Evolutionary conservation across 2,113 vertebrate genomes (phyloP).

Genomic region (Antechinus stuartii): DNA sequence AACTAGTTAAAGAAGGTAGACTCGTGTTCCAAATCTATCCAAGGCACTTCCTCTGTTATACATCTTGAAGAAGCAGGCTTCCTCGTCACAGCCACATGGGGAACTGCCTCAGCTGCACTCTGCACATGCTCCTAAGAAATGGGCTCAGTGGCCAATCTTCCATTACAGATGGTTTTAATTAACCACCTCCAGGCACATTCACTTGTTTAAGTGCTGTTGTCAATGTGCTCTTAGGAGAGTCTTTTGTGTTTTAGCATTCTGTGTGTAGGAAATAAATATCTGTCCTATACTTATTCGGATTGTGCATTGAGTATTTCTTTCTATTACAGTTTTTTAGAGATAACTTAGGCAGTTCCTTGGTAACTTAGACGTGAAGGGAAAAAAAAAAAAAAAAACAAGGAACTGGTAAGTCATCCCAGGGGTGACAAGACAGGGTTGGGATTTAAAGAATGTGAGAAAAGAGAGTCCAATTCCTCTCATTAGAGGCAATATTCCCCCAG

Average conservation of each 20-base stretch:
- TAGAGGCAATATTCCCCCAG: neutral
- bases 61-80: neutral
- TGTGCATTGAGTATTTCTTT: neutral
- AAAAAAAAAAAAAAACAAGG: neutral
- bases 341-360: neutral
- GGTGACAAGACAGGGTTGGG: neutral
- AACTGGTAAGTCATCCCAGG: neutral
- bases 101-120: neutral
- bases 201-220: neutral
- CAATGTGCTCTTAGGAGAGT: neutral
- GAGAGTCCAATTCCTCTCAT: neutral
- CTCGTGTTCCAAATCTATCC: neutral
- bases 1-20: neutral
- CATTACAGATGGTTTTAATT: slow-evolving; percentile 3
- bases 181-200: neutral
- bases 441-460: neutral
- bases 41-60: neutral
- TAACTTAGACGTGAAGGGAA: neutral
- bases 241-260: neutral
- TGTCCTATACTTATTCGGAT: neutral
- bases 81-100: neutral
- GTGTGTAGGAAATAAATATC: neutral
- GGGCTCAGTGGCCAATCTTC: neutral
- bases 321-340: neutral
- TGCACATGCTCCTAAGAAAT: neutral